Evolutionary conservation across 2,888 invertebrate species (phyloP).

Genomic region (Trichogramma dendrolimi): DNA sequence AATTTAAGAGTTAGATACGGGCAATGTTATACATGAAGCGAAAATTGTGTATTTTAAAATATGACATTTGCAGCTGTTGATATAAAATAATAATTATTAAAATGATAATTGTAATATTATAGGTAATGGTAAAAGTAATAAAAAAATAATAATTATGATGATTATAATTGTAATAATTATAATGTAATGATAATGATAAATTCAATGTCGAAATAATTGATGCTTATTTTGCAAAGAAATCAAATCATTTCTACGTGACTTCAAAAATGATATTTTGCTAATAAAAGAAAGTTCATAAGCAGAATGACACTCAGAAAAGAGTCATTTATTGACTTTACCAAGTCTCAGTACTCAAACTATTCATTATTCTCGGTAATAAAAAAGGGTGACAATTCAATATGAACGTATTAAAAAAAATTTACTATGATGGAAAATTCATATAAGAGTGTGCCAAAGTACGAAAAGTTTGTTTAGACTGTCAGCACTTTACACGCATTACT

Average conservation of each 20-base stretch:
- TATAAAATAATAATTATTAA: not conserved
- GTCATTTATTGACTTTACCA: conserved; percentile 14
- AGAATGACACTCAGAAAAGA: conserved; percentile 3
- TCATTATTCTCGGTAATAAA: conserved; percentile 4
- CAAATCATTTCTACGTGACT: conserved; percentile 23
- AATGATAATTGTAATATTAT: no score
- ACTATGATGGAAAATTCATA: conserved; percentile 20
- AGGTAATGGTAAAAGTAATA: no score
- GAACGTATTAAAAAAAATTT: not conserved
- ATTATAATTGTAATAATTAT: no score
- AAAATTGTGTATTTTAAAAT: conserved; percentile 24
- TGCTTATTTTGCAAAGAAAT: conserved; percentile 26
- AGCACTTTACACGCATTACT: conserved; percentile 22
- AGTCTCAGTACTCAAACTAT: conserved; percentile 2
- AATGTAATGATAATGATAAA: no score
- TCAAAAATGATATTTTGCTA: conserved; percentile 26
- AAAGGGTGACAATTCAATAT: conserved; percentile 9
- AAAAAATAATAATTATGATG: no score
- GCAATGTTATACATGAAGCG: conserved; percentile 8
- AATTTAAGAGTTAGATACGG: conserved; percentile 11
- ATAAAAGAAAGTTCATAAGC: conserved; percentile 5
- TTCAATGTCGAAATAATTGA: conserved; percentile 20
- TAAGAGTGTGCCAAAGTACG: conserved; percentile 25
- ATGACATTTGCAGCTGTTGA: conserved; percentile 18
- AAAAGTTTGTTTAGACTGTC: conserved; percentile 20